These are phyloP conservation scores for Chironomus riparius DNA, from an alignment of 2,888 invertebrate species.

Conservation along the genomic window DNA sequence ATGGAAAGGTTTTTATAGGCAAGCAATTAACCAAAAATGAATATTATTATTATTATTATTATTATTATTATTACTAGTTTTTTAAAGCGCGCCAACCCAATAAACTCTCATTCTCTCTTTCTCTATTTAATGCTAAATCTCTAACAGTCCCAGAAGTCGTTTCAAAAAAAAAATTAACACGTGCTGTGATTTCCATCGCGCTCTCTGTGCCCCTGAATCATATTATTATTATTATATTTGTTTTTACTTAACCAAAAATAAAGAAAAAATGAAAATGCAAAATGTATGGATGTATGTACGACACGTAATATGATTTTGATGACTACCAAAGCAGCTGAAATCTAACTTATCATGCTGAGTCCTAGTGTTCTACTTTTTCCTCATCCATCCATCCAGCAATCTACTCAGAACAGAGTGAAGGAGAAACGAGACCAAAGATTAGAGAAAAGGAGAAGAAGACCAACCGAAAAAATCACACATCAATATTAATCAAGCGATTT, in stretches of 20 bases:
- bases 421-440: background rate
- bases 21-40: background rate
- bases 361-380: constrained; percentile 25
- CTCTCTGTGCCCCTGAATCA: background rate
- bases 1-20: background rate
- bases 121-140: background rate
- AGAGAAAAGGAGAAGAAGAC: background rate
- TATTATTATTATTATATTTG: background rate
- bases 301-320: constrained; percentile 13
- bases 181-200: constrained; percentile 18
- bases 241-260: constrained; percentile 15
- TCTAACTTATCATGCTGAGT: constrained; percentile 20
- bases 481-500: constrained; percentile 23
- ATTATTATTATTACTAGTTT: too few species aligned
- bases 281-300: background rate
- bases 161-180: constrained; percentile 14
- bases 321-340: constrained; percentile 8
- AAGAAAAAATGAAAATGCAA: constrained; percentile 9
- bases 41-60: background rate
- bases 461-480: constrained; percentile 16
- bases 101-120: background rate
- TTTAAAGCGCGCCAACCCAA: background rate
- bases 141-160: background rate
- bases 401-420: too few species aligned
- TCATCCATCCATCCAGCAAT: background rate